These are phyloP conservation scores for Caenorhabditis angaria DNA, from an alignment of 2,888 invertebrate species.

Conservation along the genomic window DNA sequence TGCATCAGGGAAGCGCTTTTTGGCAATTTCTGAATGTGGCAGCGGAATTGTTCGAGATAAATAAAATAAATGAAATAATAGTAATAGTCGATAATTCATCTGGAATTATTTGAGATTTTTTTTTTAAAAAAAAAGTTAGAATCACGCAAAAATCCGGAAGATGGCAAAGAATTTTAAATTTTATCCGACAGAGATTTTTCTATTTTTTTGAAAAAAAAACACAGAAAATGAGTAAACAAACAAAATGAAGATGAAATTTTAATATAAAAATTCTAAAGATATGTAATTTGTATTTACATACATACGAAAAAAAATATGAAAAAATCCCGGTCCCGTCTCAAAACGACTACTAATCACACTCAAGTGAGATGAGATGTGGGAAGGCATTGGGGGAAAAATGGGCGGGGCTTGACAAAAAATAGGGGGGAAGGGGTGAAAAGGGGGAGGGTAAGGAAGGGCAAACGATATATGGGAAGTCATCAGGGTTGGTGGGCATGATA, in stretches of 20 bases:
- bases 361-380: not conserved
- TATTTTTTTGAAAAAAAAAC: not conserved
- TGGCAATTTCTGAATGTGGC: constrained; percentile 8
- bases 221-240: not conserved
- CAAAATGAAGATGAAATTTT: too few species aligned
- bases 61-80: constrained; percentile 14
- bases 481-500: not conserved
- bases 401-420: not conserved
- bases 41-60: constrained; percentile 3
- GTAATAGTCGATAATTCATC: constrained; percentile 33
- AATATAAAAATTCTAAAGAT: not conserved
- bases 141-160: constrained; percentile 42
- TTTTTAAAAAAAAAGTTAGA: constrained; percentile 16
- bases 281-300: too few species aligned
- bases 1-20: constrained; percentile 81
- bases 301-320: not conserved
- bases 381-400: not conserved
- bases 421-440: not conserved
- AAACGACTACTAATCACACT: constrained; percentile 4
- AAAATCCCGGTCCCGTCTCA: not conserved
- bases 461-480: not conserved
- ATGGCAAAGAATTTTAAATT: constrained; percentile 20
- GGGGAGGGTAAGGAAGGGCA: not conserved
- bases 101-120: constrained; percentile 15
- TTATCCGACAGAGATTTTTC: constrained; percentile 2